Percentiles rank a stretch among this genome's conserved stretches.
Evolutionary conservation across 2,888 invertebrate species (phyloP).

Genomic region (Nymphalis urticae): DNA sequence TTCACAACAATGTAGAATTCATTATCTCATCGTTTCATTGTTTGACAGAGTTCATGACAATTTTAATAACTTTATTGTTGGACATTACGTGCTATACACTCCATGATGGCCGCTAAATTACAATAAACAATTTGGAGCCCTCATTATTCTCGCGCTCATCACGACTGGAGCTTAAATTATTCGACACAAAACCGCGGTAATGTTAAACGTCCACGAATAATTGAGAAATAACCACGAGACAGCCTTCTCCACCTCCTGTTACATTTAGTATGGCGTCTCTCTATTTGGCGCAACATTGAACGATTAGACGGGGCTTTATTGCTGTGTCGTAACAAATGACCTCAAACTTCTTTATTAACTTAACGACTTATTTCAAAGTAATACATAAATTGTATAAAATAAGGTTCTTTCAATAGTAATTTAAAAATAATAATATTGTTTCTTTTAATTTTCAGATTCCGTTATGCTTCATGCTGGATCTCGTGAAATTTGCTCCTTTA

Average conservation of each 20-base stretch:
- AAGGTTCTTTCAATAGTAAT: not conserved
- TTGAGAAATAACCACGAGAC: constrained; percentile 75
- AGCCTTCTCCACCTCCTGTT: constrained; percentile 64
- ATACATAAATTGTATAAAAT: not conserved
- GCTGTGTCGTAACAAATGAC: constrained; percentile 40
- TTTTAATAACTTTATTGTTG: constrained; percentile 72
- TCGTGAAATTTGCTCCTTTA: constrained; percentile 40
- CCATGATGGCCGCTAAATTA: constrained; percentile 71
- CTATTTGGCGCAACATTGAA: constrained; percentile 58
- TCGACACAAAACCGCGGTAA: constrained; percentile 70
- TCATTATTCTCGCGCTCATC: constrained; percentile 75
- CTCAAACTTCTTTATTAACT: constrained; percentile 21
- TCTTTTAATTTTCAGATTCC: constrained; percentile 32
- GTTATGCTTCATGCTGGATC: constrained; percentile 36
- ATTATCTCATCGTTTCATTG: constrained; percentile 47
- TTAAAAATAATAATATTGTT: not conserved
- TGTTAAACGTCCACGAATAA: constrained; percentile 75
- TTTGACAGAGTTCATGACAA: constrained; percentile 54
- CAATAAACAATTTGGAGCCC: constrained; percentile 76
- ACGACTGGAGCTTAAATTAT: constrained; percentile 72
- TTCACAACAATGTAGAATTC: constrained; percentile 37
- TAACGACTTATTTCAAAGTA: constrained; percentile 4
- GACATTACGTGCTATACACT: constrained; percentile 68
- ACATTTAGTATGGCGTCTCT: constrained; percentile 72
- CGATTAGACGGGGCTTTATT: constrained; percentile 51